Base-by-base conservation (phyloP, 2,888 invertebrate species). In the Pollenia griseotomentosa region DNA sequence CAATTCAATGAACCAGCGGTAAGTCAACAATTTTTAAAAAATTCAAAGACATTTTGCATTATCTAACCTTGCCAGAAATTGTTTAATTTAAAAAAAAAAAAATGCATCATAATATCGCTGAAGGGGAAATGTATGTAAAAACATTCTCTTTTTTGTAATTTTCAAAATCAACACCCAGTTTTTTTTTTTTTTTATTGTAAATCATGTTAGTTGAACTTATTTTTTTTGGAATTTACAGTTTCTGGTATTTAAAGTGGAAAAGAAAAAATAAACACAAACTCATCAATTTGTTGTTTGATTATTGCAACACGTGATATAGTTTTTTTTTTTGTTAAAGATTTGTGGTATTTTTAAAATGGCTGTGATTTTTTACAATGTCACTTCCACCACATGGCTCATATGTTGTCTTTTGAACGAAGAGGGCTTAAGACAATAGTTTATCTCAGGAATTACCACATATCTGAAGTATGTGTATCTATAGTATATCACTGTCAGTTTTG, bases 1-100 rank as follows among this genome's bases (percentile, higher is more conserved):
- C 93, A 93, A 85, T 93, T 93, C 80, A 93, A 90, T 88, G 93
- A 93, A 83, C 90, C 91, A 90, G 68, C 80, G 46, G 93, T 93
- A 90, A 90, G 91, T 90, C 70, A 48, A 68, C 5, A 42, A 55
- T 10, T 40, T 42, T 16, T 42, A 3, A 63, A 4, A 71, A 71
- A 8, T 71, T 19, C 3, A 14, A 55, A 8, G 40, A 55, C 2
- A 23, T 11, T 33, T 8, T 46, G 11, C 12, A 40, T 33, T 33
- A 14, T 16, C 12, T 80, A 80, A 80, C 80, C 86, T 86, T 80
- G 80, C 53, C 46, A 42, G 75, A 65, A 86, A 82, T 79, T 33
- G 33, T 33, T 33, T 33, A 33, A 33, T 61, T 63, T 23, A 51
- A 71, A 19, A 42, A 51, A 71, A 71, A 48, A 11, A 42, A 66